These are phyloP conservation scores for Drosophila rubida DNA, from an alignment of 2,888 invertebrate genomes.

Conservation along the genomic window DNA sequence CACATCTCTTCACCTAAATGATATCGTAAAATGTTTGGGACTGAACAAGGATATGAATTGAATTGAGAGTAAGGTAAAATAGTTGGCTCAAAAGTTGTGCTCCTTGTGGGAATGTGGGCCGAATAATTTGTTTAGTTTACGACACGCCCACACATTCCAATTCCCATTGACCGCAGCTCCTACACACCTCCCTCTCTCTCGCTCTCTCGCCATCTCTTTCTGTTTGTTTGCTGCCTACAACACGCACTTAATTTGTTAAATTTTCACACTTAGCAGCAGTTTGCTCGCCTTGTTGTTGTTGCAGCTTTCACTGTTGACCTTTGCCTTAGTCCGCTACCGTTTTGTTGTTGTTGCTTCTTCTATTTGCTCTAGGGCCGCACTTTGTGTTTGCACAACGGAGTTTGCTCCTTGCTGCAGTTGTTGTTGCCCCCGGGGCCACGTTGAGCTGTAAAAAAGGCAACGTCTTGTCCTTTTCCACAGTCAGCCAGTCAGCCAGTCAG, in stretches of 20 bases:
- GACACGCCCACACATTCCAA: neutral
- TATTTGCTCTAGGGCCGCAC: conserved; percentile 63
- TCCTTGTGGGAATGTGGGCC: neutral
- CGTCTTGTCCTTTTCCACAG: conserved; percentile 67
- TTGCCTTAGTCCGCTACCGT: conserved; percentile 31
- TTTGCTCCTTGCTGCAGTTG: conserved; percentile 1
- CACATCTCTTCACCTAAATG: no score
- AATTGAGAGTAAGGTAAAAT: neutral
- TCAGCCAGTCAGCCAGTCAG: no score
- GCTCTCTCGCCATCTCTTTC: conserved; percentile 7
- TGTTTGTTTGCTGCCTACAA: conserved; percentile 8
- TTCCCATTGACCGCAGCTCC: no score
- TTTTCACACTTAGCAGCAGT: conserved; percentile 70
- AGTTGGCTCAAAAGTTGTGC: neutral
- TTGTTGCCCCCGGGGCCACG: conserved; percentile 41
- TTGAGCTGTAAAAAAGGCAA: conserved; percentile 65
- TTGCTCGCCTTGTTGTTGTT: conserved; percentile 36
- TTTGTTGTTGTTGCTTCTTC: conserved; percentile 24
- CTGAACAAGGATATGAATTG: no score
- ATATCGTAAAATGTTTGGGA: no score
- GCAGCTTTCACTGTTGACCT: conserved; percentile 49
- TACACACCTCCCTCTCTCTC: neutral
- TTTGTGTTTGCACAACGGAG: conserved; percentile 69
- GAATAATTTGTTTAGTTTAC: neutral
- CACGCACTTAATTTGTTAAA: conserved; percentile 75